A percentile compares a stretch with the other conserved stretches of the same genome.
Evolutionary conservation across 2,113 vertebrate genomes (phyloP).

Genomic region (Epinephelus moara): DNA sequence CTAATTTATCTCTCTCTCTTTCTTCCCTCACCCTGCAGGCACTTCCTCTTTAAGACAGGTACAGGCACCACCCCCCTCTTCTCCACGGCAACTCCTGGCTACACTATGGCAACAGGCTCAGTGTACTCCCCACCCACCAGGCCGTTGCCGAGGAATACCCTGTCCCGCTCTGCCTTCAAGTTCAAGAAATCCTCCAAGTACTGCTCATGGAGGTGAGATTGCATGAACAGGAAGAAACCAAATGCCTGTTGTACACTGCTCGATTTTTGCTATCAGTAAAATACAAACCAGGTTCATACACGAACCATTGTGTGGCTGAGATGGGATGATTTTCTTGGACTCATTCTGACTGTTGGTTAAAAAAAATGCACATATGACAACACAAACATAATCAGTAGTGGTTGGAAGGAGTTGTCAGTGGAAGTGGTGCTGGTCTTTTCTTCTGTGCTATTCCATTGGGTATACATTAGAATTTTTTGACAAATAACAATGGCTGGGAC

Average conservation of each 20-base stretch:
- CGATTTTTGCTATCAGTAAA: neutral
- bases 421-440: neutral
- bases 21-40: constrained; percentile 83
- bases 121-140: constrained; percentile 98
- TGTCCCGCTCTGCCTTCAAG: constrained; percentile 99
- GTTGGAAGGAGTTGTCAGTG: neutral
- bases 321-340: neutral
- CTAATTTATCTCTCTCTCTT: neutral
- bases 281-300: neutral
- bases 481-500: neutral
- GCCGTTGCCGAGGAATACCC: constrained; percentile 95
- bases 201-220: constrained; percentile 93
- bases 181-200: constrained; percentile 99
- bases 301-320: neutral
- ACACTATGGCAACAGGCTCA: constrained; percentile 99
- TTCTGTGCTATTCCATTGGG: neutral
- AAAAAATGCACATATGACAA: neutral
- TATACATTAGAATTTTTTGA: neutral
- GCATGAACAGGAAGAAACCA: neutral
- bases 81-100: constrained; percentile 97
- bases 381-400: neutral
- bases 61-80: constrained; percentile 99
- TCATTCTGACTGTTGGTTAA: neutral
- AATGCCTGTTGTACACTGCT: neutral
- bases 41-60: constrained; percentile 99